A percentile compares a stretch with the other conserved stretches of the same genome.
Evolutionary conservation across 2,888 invertebrate genomes (phyloP).

Genomic region (Pollenia angustigena): DNA sequence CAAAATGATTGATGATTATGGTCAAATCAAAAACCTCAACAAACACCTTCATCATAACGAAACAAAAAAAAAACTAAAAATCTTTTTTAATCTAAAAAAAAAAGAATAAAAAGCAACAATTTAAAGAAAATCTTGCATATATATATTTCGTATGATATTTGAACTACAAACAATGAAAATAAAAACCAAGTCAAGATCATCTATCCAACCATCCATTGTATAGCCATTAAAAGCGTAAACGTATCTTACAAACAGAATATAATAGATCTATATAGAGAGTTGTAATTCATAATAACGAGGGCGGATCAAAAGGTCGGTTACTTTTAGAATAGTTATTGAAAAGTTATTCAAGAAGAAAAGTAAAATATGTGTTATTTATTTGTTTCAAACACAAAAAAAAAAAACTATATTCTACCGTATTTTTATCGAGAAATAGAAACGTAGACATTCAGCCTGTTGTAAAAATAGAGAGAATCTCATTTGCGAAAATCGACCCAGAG

Average conservation of each 20-base stretch:
- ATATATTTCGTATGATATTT: slow-evolving; percentile 39
- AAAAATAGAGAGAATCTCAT: too few relatives aligned
- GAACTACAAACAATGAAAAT: slow-evolving; percentile 53
- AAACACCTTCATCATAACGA: slow-evolving; percentile 3
- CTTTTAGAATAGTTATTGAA: too few relatives aligned
- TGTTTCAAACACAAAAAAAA: too few relatives aligned
- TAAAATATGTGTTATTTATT: too few relatives aligned
- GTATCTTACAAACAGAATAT: slow-evolving; percentile 1
- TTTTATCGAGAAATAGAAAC: too few relatives aligned
- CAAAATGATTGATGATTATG: slow-evolving; percentile 38
- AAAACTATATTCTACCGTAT: too few relatives aligned
- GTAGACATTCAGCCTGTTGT: too few relatives aligned
- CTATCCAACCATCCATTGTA: slow-evolving; percentile 3
- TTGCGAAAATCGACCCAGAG: too few relatives aligned
- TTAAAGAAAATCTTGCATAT: slow-evolving; percentile 20
- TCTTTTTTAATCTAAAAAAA: not conserved
- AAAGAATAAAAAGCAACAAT: not conserved
- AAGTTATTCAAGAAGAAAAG: too few relatives aligned
- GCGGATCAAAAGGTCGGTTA: too few relatives aligned
- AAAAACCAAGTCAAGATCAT: slow-evolving; percentile 70
- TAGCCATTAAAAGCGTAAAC: slow-evolving; percentile 2
- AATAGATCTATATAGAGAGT: not conserved
- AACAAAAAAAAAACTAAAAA: not conserved
- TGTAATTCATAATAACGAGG: too few relatives aligned
- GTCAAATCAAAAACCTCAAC: slow-evolving; percentile 26